Evolutionary conservation across 2,797 vertebrate species (phyloP).

Genomic region (Coluber constrictor): DNA sequence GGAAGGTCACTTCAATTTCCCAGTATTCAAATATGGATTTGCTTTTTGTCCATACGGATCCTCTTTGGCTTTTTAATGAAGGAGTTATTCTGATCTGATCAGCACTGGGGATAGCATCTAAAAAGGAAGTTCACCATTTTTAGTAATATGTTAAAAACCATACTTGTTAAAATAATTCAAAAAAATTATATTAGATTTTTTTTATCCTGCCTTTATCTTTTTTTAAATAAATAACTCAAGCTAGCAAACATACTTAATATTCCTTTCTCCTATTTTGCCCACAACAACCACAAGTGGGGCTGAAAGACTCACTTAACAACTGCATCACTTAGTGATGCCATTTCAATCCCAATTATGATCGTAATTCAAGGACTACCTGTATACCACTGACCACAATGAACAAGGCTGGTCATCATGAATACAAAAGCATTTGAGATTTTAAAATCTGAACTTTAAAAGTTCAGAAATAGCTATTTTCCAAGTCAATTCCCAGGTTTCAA

Average conservation of each 20-base stretch:
- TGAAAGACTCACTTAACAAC: background rate
- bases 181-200: background rate
- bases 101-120: constrained; percentile 93
- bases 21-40: constrained; percentile 84
- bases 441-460: background rate
- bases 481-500: background rate
- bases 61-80: constrained; percentile 91
- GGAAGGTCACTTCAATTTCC: constrained; percentile 93
- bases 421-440: background rate
- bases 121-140: constrained; percentile 16
- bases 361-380: background rate
- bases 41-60: constrained; percentile 90
- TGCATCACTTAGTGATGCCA: background rate
- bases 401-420: background rate
- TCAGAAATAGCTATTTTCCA: background rate
- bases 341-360: background rate
- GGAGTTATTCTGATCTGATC: constrained; percentile 95
- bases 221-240: background rate
- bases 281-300: background rate
- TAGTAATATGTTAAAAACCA: background rate
- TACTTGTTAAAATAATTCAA: background rate
- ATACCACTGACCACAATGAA: background rate
- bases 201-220: background rate
- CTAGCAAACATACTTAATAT: background rate
- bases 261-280: background rate